Conservation (phyloP, 1,140 invertebrate species). For the Akabosia matsudoensis region DNA sequence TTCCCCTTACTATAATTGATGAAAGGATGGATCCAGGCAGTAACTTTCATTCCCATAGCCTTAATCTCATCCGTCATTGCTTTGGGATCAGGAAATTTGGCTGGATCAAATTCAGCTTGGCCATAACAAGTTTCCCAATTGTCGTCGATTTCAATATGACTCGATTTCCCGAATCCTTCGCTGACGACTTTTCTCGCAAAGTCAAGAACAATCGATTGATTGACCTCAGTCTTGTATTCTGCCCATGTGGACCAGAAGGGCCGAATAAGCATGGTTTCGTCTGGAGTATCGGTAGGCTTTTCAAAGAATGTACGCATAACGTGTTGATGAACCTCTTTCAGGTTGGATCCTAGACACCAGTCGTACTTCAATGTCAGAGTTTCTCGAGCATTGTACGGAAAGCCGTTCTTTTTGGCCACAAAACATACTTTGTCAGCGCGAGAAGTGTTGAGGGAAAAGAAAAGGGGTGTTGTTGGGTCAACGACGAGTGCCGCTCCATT, state of each 20-base stretch:
- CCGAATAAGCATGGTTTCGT: conserved; percentile 66
- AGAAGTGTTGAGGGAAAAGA: conserved; percentile 56
- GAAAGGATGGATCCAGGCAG: conserved; percentile 87
- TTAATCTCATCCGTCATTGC: conserved; percentile 58
- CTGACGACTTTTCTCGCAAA: conserved; percentile 53
- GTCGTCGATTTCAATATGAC: conserved; percentile 58
- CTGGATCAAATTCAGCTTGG: conserved; percentile 53
- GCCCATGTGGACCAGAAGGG: conserved; percentile 78
- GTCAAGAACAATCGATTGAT: conserved; percentile 52
- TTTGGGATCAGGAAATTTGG: conserved; percentile 54
- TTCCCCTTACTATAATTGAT: conserved; percentile 59
- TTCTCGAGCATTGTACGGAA: conserved; percentile 42
- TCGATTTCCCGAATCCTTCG: conserved; percentile 51
- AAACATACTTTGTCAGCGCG: conserved; percentile 32
- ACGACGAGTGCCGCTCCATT: conserved; percentile 64
- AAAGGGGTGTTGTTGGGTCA: conserved; percentile 63
- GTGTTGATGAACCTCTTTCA: conserved; percentile 61
- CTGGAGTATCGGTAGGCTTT: conserved; percentile 64
- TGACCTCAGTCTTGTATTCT: conserved; percentile 53
- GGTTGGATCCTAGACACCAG: conserved; percentile 54
- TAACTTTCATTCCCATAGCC: conserved; percentile 65
- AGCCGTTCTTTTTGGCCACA: conserved; percentile 26
- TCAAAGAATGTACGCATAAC: conserved; percentile 58
- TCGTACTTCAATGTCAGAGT: conserved; percentile 52
- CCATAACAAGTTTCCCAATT: conserved; percentile 58